phyloP scores from a whole-genome alignment of 2,888 invertebrate genomes.

The Ethmia dodecea region DNA sequence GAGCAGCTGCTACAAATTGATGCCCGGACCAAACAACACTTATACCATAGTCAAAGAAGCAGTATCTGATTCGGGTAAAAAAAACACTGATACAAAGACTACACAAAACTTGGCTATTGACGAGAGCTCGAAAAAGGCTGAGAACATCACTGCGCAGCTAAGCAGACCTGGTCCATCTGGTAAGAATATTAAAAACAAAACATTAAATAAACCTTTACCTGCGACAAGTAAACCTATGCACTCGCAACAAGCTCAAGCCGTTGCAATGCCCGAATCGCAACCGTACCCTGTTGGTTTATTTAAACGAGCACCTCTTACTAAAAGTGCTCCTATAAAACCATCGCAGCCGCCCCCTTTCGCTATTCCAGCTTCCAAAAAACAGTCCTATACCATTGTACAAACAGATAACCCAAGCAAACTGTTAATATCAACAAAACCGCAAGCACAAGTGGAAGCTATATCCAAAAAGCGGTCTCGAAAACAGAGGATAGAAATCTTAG shows the following conservation, averaged over 20 bases:
- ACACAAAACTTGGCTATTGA: too few species aligned
- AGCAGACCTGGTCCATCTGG: too few species aligned
- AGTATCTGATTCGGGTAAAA: too few species aligned
- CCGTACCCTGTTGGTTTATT: slow-evolving; percentile 68
- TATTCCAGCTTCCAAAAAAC: slow-evolving; percentile 62
- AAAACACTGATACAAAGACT: too few species aligned
- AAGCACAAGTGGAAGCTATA: slow-evolving; percentile 28
- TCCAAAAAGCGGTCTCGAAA: slow-evolving; percentile 44
- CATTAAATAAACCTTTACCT: too few species aligned
- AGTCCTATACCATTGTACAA: slow-evolving; percentile 62
- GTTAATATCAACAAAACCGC: slow-evolving; percentile 61
- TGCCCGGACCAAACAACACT: slow-evolving; percentile 63
- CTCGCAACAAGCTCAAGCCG: slow-evolving; percentile 4
- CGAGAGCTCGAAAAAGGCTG: too few species aligned
- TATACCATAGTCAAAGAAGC: slow-evolving; percentile 59
- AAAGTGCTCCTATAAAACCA: slow-evolving; percentile 12
- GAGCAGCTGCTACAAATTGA: slow-evolving; percentile 52
- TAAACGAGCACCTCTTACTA: slow-evolving; percentile 40
- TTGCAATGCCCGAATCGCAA: slow-evolving; percentile 21
- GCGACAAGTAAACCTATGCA: too few species aligned
- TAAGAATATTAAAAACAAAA: too few species aligned
- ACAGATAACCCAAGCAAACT: slow-evolving; percentile 66
- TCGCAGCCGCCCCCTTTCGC: slow-evolving; percentile 35
- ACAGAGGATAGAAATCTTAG: slow-evolving; percentile 20
- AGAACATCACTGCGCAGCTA: too few species aligned